These are phyloP conservation scores for Rafetus swinhoei DNA, from an alignment of 2,113 vertebrate species.

Conservation along the genomic window DNA sequence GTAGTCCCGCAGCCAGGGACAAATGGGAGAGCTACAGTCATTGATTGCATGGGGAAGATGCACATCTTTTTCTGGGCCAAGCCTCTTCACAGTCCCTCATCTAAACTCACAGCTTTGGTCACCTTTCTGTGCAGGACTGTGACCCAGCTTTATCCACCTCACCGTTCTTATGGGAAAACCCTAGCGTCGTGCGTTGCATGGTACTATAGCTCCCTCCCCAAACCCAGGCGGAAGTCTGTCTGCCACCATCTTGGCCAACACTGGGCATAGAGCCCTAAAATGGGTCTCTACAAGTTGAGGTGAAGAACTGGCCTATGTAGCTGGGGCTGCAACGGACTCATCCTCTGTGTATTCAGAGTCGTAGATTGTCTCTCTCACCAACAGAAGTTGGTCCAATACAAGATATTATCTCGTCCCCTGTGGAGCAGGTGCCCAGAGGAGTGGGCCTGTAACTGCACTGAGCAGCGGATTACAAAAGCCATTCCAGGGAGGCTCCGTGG, in stretches of 20 bases:
- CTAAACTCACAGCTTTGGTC: neutral
- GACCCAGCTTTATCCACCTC: neutral
- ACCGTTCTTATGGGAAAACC: neutral
- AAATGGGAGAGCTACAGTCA: neutral
- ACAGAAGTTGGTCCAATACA: too few species aligned
- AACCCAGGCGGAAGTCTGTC: rapidly evolving
- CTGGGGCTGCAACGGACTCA: rapidly evolving
- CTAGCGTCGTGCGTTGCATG: neutral
- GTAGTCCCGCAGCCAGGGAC: rapidly evolving
- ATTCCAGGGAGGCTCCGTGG: too few species aligned
- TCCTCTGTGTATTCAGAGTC: too few species aligned
- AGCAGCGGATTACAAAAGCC: too few species aligned
- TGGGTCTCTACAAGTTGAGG: neutral
- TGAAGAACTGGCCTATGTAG: neutral
- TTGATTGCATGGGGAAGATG: neutral
- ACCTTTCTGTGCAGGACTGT: neutral
- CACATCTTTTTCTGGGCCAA: neutral
- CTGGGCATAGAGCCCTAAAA: neutral
- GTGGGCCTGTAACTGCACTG: too few species aligned
- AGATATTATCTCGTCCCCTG: too few species aligned
- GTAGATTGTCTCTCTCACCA: too few species aligned
- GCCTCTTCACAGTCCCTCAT: neutral
- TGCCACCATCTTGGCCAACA: too few species aligned
- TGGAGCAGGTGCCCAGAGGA: too few species aligned
- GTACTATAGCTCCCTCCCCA: rapidly evolving